A percentile compares a stretch with the other conserved stretches of the same genome.
phyloP scores from a whole-genome alignment of 2,797 vertebrate species.

The Tragopan temminckii region DNA sequence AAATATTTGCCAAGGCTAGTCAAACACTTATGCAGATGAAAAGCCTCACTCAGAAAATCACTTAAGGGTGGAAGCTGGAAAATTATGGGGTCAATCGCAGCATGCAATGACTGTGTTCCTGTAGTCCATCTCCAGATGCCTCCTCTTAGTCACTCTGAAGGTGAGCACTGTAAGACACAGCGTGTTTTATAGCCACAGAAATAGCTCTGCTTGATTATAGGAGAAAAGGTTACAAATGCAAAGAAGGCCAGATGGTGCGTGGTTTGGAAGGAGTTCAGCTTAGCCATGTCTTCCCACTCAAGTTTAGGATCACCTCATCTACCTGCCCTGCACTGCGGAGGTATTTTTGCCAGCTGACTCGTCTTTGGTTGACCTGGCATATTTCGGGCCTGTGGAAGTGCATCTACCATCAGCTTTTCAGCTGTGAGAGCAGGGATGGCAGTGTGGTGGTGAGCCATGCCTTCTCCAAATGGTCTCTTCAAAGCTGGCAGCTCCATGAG shows the following conservation, averaged over 20 bases:
- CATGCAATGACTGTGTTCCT: neutral
- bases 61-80: neutral
- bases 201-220: neutral
- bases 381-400: neutral
- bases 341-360: neutral
- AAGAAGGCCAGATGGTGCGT: neutral
- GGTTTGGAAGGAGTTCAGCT: neutral
- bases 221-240: neutral
- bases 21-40: neutral
- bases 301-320: neutral
- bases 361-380: neutral
- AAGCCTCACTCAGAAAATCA: neutral
- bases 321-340: neutral
- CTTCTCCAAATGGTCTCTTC: neutral
- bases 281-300: accelerated
- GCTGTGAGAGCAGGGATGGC: neutral
- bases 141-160: neutral
- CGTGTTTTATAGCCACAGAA: neutral
- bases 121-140: neutral
- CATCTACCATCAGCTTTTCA: neutral
- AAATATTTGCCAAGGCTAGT: neutral
- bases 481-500: neutral
- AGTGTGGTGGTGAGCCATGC: accelerated
- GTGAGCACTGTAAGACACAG: neutral
- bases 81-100: neutral